Conservation (phyloP, 2,113 vertebrate species). For the Passer montanus region DNA sequence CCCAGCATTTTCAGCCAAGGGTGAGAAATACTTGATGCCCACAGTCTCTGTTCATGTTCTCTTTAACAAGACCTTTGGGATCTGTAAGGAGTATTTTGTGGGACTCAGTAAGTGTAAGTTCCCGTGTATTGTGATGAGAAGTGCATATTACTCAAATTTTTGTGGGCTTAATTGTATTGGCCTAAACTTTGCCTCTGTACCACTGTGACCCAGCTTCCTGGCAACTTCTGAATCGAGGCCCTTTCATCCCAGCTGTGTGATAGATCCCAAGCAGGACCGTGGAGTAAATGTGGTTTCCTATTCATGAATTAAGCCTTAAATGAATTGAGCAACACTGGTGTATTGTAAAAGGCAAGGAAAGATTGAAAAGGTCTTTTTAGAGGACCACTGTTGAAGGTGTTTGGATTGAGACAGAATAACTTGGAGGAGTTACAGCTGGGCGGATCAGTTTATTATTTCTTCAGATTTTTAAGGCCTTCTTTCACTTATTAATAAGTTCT, state of each 20-base stretch:
- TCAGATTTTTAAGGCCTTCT: conserved; percentile 58
- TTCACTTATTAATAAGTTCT: conserved; percentile 63
- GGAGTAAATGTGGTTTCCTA: conserved; percentile 64
- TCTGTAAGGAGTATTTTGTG: conserved; percentile 17
- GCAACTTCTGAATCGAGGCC: conserved; percentile 47
- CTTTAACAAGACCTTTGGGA: conserved; percentile 34
- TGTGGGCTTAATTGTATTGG: conserved; percentile 62
- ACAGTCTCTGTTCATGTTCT: background rate
- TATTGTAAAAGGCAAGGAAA: conserved; percentile 67
- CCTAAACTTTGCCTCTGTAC: conserved; percentile 53
- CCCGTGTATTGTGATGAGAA: conserved; percentile 51
- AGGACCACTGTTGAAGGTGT: conserved; percentile 46
- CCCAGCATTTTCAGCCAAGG: background rate
- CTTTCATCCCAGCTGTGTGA: conserved; percentile 64
- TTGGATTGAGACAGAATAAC: conserved; percentile 69
- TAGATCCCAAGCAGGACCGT: conserved; percentile 42
- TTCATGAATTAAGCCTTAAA: conserved; percentile 66
- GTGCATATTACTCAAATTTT: conserved; percentile 54
- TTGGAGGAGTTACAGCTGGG: conserved; percentile 53
- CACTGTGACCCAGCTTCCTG: conserved; percentile 50
- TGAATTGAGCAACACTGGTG: conserved; percentile 64
- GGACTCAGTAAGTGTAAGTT: conserved; percentile 11
- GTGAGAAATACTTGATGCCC: conserved; percentile 50
- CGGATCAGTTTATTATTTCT: conserved; percentile 67
- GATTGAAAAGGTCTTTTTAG: conserved; percentile 67